Base-by-base conservation (phyloP, 2,797 vertebrate genomes). In the Aplochiton taeniatus region DNA sequence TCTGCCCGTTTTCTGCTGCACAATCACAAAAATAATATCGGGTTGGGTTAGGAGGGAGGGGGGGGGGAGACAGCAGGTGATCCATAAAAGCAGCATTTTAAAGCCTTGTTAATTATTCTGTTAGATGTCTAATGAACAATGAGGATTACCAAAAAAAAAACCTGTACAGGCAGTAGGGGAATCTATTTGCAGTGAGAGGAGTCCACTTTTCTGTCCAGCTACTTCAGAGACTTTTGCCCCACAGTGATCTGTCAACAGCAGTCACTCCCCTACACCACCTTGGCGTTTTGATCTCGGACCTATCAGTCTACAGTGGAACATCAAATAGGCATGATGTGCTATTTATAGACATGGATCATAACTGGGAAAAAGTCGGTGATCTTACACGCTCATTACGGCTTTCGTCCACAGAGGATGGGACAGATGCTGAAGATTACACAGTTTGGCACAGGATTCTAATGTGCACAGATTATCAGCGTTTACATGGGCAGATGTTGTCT, bases 31-130 rank as follows among this genome's bases (percentile, higher is more conserved):
- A 92, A 91, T 91, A 77, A 92, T 92, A 92, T 91, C 85, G 85
- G 78, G 81, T 31, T 31, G 31, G 3, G 31, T 2, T 31, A 31
- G 31, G 31, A 31, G 31, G 31, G 31, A 6, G 31, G 31, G 2
- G 31, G 31, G 31, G 31, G 42, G 88, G 91, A 94, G 91, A 94
- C 91, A 93, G 91, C 91, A 92, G 92, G 91, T 93, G 91, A 93
- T 92, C 91, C 91, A 93, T 93, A 92, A 93, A 93, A 90, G 83
- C 85, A 80, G 85, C 86, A 85, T 88, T 93, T 93, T 94, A 93
- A 92, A 91, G 88, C 91, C 91, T 90, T 91, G 90, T 92, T 93
- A 93, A 94, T 93, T 92, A 93, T 92, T 92, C 87, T 82, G 91
- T 90, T 88, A 90, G 88, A 92, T 90, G 86, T 85, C 88, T 91